phyloP scores from a whole-genome alignment of 1,140 invertebrate species.

The Micrasema longulum region DNA sequence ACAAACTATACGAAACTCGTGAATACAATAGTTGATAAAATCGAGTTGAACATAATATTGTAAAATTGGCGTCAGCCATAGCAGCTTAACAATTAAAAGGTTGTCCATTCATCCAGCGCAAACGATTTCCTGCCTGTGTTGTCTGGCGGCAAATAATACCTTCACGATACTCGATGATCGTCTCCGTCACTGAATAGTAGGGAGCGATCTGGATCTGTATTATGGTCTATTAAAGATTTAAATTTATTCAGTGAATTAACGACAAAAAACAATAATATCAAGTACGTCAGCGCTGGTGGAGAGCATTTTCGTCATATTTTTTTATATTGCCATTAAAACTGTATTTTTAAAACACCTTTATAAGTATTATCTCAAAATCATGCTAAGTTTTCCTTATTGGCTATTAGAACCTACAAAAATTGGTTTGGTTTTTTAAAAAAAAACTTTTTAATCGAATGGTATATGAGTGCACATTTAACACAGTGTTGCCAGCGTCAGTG shows the following conservation, averaged over 20 bases:
- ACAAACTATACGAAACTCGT: too few species aligned
- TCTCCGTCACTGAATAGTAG: neutral
- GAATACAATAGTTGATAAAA: too few species aligned
- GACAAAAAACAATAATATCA: neutral
- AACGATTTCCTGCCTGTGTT: constrained; percentile 22
- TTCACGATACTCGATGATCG: neutral
- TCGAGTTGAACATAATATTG: neutral
- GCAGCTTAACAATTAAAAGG: neutral
- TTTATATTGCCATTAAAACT: too few species aligned
- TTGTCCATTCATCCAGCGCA: constrained; percentile 9
- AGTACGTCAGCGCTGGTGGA: neutral
- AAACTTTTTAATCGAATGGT: too few species aligned
- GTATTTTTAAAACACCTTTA: too few species aligned
- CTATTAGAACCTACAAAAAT: too few species aligned
- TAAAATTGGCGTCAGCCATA: neutral
- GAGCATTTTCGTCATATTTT: neutral
- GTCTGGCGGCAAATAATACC: constrained; percentile 17
- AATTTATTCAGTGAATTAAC: neutral
- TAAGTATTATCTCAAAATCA: too few species aligned
- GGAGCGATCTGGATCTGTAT: neutral
- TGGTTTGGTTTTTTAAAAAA: too few species aligned
- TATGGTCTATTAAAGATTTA: constrained; percentile 3
- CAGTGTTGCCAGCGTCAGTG: too few species aligned
- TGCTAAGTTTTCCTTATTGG: too few species aligned
- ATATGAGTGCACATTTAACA: too few species aligned